A percentile compares a stretch with the other conserved stretches of the same genome.
phyloP scores from a whole-genome alignment of 2,888 invertebrate species.

The Hypolimnas misippus region DNA sequence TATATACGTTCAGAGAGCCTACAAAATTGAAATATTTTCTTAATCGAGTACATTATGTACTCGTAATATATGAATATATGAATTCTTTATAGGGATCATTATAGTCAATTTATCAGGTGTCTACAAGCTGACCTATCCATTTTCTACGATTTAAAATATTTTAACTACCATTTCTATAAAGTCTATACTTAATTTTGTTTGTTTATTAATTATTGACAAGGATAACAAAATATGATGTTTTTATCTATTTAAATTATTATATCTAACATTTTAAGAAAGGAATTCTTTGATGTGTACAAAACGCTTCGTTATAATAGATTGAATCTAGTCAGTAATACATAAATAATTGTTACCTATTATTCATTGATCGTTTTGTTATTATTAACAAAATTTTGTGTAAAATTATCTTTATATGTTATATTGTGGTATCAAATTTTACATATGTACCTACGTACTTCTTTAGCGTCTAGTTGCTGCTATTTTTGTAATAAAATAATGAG shows the following conservation, averaged over 20 bases:
- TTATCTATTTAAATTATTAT: conserved; percentile 4
- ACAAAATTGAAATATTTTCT: conserved; percentile 36
- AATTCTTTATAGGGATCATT: conserved; percentile 38
- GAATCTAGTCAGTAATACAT: conserved; percentile 30
- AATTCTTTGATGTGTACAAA: conserved; percentile 18
- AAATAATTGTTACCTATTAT: conserved; percentile 31
- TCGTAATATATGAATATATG: conserved; percentile 19
- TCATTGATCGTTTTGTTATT: conserved; percentile 30
- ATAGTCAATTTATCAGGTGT: conserved; percentile 43
- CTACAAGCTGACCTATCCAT: conserved; percentile 23
- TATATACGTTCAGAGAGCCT: conserved; percentile 31
- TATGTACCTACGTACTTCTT: conserved; percentile 26
- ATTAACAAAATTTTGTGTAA: conserved; percentile 30
- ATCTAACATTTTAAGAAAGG: neutral
- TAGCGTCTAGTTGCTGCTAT: conserved; percentile 26
- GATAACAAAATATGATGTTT: conserved; percentile 3
- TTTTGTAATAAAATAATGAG: conserved; percentile 31
- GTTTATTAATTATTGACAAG: neutral
- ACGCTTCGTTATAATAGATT: conserved; percentile 20
- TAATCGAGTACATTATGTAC: conserved; percentile 24
- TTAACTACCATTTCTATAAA: conserved; percentile 14
- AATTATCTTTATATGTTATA: conserved; percentile 24
- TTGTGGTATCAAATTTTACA: conserved; percentile 24
- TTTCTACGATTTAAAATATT: conserved; percentile 14
- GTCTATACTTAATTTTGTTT: neutral